A percentile compares a stretch with the other conserved stretches of the same genome.
Conservation (phyloP, 2,888 invertebrate species). For the Drosophila stalkeri region DNA sequence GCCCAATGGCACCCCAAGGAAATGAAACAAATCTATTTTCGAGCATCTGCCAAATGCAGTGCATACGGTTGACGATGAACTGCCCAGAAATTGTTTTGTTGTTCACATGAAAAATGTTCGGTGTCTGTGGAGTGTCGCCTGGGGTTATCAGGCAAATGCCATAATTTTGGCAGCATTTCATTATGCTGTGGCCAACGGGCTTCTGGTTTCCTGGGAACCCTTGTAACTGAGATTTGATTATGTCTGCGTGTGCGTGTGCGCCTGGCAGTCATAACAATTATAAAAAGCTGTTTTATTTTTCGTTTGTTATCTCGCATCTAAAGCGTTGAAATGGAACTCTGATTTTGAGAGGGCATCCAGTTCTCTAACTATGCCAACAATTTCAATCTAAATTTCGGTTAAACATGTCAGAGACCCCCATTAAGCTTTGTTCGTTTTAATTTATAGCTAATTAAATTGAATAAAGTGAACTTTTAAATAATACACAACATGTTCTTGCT, state of each 20-base stretch:
- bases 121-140: constrained; percentile 47
- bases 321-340: constrained; percentile 32
- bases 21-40: constrained; percentile 12
- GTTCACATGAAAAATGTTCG: constrained; percentile 52
- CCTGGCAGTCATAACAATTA: constrained; percentile 59
- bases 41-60: constrained; percentile 3
- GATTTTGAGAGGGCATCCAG: constrained; percentile 1
- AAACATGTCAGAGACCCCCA: constrained; percentile 45
- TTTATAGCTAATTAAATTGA: constrained; percentile 5
- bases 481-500: constrained; percentile 6
- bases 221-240: constrained; percentile 32
- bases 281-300: constrained; percentile 57
- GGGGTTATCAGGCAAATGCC: constrained; percentile 51
- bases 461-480: neutral
- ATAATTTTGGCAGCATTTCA: constrained; percentile 55
- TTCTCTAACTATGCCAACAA: constrained; percentile 55
- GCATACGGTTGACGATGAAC: constrained; percentile 10
- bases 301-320: constrained; percentile 59
- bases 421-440: constrained; percentile 7
- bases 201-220: constrained; percentile 27
- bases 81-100: constrained; percentile 58
- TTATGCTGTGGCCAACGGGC: constrained; percentile 42
- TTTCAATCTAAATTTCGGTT: constrained; percentile 51
- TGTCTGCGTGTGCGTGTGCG: constrained; percentile 54
- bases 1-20: neutral